Percentiles rank a stretch among this genome's conserved stretches.
Evolutionary conservation across 2,888 invertebrate species (phyloP).

Genomic region (Caenorhabditis angaria): DNA sequence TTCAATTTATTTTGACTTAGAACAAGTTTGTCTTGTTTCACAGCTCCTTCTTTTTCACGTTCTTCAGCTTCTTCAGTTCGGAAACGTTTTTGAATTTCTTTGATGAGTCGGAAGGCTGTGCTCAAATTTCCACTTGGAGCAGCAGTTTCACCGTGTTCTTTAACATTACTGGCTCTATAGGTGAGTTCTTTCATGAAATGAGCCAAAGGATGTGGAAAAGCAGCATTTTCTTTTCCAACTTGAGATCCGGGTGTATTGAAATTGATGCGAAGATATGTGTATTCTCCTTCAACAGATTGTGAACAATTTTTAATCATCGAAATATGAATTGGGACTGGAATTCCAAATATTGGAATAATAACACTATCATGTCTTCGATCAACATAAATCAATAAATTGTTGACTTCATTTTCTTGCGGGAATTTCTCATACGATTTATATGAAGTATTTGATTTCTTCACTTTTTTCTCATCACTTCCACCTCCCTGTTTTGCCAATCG

Average conservation of each 20-base stretch:
- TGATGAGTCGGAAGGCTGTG: slow-evolving; percentile 95
- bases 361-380: slow-evolving; percentile 97
- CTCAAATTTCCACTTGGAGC: slow-evolving; percentile 94
- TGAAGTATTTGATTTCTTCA: slow-evolving; percentile 87
- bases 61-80: slow-evolving; percentile 94
- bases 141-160: slow-evolving; percentile 81
- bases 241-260: slow-evolving; percentile 95
- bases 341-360: slow-evolving; percentile 90
- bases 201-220: slow-evolving; percentile 92
- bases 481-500: slow-evolving; percentile 84
- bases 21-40: slow-evolving; percentile 95
- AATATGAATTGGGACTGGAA: slow-evolving; percentile 96
- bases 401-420: slow-evolving; percentile 93
- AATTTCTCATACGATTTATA: slow-evolving; percentile 91
- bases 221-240: slow-evolving; percentile 88
- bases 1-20: slow-evolving; percentile 87
- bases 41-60: slow-evolving; percentile 94
- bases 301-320: slow-evolving; percentile 97
- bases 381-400: slow-evolving; percentile 91
- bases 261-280: slow-evolving; percentile 94
- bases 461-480: slow-evolving; percentile 48
- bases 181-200: slow-evolving; percentile 95
- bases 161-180: slow-evolving; percentile 47
- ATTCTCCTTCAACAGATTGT: slow-evolving; percentile 97
- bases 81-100: slow-evolving; percentile 98